These are phyloP conservation scores for Rotaria macrura DNA, from an alignment of 2,888 invertebrate species.

Conservation along the genomic window DNA sequence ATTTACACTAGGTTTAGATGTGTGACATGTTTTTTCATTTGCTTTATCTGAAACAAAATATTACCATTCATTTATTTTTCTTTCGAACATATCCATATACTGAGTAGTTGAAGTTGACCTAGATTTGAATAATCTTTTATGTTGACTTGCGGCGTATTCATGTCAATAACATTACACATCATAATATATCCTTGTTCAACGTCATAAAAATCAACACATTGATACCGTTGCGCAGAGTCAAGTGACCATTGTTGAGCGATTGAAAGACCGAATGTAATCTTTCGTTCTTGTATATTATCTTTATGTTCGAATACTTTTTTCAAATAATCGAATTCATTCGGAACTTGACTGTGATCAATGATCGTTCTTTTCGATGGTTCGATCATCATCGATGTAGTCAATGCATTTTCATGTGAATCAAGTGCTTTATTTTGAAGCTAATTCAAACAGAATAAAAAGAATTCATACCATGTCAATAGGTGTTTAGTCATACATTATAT, in stretches of 20 bases:
- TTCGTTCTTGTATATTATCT: background rate
- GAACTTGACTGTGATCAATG: background rate
- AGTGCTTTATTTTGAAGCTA: background rate
- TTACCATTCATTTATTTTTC: background rate
- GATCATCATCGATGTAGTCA: background rate
- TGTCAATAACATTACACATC: background rate
- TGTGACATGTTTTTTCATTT: no score
- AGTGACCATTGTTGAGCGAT: background rate
- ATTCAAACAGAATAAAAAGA: background rate
- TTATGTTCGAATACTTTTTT: background rate
- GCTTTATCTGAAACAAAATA: background rate
- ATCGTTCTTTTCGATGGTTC: background rate
- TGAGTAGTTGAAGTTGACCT: background rate
- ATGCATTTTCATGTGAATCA: background rate
- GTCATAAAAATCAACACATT: background rate
- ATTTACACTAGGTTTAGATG: no score
- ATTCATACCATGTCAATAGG: background rate
- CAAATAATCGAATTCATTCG: background rate
- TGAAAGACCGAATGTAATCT: background rate
- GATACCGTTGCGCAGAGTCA: background rate
- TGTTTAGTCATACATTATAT: background rate
- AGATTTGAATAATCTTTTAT: no score
- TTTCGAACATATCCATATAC: background rate
- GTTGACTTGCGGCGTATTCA: no score
- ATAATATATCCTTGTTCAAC: background rate